Base-by-base conservation (phyloP, 1,140 invertebrate genomes). In the Drosophila albomicans region DNA sequence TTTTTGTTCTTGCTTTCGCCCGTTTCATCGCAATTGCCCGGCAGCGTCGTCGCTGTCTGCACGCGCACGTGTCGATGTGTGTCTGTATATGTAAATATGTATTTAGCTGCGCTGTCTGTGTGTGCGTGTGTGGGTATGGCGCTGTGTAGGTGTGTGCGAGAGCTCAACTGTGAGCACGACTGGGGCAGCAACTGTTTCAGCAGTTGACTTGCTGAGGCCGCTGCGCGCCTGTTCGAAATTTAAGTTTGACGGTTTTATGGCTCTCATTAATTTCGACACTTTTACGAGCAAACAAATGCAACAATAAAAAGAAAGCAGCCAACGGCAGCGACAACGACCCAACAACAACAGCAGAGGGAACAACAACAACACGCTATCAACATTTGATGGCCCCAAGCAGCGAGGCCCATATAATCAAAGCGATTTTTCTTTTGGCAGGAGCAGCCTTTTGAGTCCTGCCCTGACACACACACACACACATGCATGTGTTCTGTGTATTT, bases 201-300 rank as follows among this genome's bases (percentile, higher is more conserved):
- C 41, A 38, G 35, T n/a, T 25, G 10, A 25, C 30, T 41, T 72
- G 43, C 52, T 57, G 51, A 2, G 11, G 58, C 57, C 41, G 78
- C 85, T 88, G 85, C 61, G 81, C 85, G 81, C 85, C 85, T 88
- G 85, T 79, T 88, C 85, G 78, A 88, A 89, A 89, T 88, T 89
- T 89, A 89, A 88, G 85, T 88, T 88, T 88, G 85, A 89, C 85
- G 85, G 85, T 85, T 88, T 88, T 88, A 88, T 89, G 86, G 69
- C 85, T 78, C 85, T 85, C 85, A 88, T 88, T 88, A 85, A 89
- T 88, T 88, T 81, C 75, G 81, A 81, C 82, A 85, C 78, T 85
- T 86, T 86, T 89, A 88, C 85, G 85, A 82, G 75, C 85, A 88
- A 88, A 88, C 85, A 88, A 88, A 88, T 78, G 85, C 68, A 48